Conservation (phyloP, 1,140 invertebrate species). For the Potamilus streckersoni region DNA sequence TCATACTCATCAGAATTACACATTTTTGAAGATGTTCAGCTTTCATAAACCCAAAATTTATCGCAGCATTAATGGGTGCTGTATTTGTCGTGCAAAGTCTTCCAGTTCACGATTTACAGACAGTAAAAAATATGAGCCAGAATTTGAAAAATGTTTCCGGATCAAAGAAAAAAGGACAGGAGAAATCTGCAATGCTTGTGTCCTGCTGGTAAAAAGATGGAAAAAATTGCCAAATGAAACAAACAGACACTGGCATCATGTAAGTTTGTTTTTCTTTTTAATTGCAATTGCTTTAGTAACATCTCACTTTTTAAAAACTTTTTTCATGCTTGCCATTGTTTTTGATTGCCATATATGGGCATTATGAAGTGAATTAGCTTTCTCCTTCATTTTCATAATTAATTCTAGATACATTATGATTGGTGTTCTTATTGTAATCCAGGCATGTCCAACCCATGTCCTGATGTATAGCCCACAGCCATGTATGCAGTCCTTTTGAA, state of each 20-base stretch:
- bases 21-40: slow-evolving; percentile 78
- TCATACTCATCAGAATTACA: too few species aligned
- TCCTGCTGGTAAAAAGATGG: slow-evolving; percentile 86
- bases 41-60: slow-evolving; percentile 92
- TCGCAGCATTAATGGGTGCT: slow-evolving; percentile 84
- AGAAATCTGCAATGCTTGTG: slow-evolving; percentile 91
- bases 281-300: too few species aligned
- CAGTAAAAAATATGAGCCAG: slow-evolving; percentile 87
- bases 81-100: slow-evolving; percentile 90
- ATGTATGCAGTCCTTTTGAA: too few species aligned
- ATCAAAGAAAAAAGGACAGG: slow-evolving; percentile 78
- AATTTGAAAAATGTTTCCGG: slow-evolving; percentile 87
- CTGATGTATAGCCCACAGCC: too few species aligned
- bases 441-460: too few species aligned
- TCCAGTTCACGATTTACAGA: slow-evolving; percentile 87
- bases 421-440: too few species aligned
- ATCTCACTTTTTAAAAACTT: too few species aligned
- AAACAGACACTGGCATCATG: slow-evolving; percentile 85
- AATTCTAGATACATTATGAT: too few species aligned
- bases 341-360: too few species aligned
- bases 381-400: too few species aligned
- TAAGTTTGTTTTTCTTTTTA: slow-evolving; percentile 69
- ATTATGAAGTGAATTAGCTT: too few species aligned
- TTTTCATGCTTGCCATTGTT: too few species aligned
- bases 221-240: slow-evolving; percentile 85